phyloP scores from a whole-genome alignment of 2,888 invertebrate genomes.

The Ectemnius cavifrons region DNA sequence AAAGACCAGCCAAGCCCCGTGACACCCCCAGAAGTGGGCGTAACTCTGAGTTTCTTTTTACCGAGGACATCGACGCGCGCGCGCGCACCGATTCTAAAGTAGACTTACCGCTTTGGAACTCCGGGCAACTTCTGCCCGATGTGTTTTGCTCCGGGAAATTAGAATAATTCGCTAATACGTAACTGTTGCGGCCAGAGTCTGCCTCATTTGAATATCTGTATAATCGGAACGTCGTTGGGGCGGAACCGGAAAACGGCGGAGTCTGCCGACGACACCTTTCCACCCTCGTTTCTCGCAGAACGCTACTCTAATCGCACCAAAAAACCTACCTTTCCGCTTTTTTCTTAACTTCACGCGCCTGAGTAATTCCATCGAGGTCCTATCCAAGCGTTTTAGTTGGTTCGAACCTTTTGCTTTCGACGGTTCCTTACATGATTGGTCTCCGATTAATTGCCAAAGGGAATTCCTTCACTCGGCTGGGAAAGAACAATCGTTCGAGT shows the following conservation, averaged over 20 bases:
- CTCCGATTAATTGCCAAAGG: background rate
- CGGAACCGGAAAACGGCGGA: constrained; percentile 72
- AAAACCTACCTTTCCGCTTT: constrained; percentile 57
- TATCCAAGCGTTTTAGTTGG: no score
- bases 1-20: constrained; percentile 38
- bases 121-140: constrained; percentile 47
- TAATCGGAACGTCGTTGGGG: constrained; percentile 78
- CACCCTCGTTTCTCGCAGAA: constrained; percentile 35
- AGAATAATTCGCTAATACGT: constrained; percentile 78
- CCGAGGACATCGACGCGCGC: constrained; percentile 6
- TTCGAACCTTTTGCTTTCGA: no score
- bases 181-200: constrained; percentile 76
- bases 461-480: background rate
- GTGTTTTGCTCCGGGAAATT: constrained; percentile 75
- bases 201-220: constrained; percentile 77
- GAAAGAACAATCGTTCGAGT: background rate
- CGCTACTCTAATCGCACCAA: constrained; percentile 58
- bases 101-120: constrained; percentile 38
- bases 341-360: constrained; percentile 9
- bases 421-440: no score
- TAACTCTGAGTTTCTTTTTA: constrained; percentile 47
- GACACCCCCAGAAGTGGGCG: constrained; percentile 57
- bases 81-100: constrained; percentile 13
- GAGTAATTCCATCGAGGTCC: no score
- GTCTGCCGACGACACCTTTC: constrained; percentile 71